Evolutionary conservation across 2,113 vertebrate species (phyloP).

Genomic region (Athene noctua): DNA sequence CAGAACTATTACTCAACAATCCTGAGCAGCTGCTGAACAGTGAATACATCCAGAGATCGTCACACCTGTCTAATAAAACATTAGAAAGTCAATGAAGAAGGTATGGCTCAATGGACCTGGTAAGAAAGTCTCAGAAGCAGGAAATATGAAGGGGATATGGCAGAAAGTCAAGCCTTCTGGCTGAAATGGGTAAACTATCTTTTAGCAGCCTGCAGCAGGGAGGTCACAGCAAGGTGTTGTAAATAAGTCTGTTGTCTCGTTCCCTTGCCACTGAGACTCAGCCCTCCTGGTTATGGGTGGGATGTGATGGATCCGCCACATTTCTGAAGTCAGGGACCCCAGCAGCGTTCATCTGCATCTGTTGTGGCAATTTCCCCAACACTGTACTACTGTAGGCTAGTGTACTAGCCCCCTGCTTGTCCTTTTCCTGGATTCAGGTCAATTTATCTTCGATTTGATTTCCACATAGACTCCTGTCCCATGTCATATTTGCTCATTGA

Average conservation of each 20-base stretch:
- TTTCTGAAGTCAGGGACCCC: background rate
- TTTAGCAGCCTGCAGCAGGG: background rate
- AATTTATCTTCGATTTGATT: background rate
- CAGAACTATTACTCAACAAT: background rate
- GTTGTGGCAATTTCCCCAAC: background rate
- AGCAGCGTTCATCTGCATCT: background rate
- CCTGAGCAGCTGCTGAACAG: background rate
- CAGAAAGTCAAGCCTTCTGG: background rate
- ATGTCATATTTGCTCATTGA: background rate
- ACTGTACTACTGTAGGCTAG: background rate
- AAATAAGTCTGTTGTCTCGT: background rate
- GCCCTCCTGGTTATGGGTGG: background rate
- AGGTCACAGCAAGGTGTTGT: background rate
- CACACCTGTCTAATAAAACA: background rate
- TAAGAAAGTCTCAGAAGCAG: background rate
- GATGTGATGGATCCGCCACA: background rate
- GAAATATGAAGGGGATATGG: background rate
- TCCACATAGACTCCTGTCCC: background rate
- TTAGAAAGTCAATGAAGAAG: background rate
- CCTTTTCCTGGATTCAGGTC: background rate
- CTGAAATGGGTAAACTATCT: background rate
- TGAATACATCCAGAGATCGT: background rate
- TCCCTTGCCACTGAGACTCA: background rate
- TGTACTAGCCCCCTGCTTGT: background rate
- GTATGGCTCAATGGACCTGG: background rate